phyloP scores from a whole-genome alignment of 53 echinoderm and acorn worm species.

The Paelopatides confundens region DNA sequence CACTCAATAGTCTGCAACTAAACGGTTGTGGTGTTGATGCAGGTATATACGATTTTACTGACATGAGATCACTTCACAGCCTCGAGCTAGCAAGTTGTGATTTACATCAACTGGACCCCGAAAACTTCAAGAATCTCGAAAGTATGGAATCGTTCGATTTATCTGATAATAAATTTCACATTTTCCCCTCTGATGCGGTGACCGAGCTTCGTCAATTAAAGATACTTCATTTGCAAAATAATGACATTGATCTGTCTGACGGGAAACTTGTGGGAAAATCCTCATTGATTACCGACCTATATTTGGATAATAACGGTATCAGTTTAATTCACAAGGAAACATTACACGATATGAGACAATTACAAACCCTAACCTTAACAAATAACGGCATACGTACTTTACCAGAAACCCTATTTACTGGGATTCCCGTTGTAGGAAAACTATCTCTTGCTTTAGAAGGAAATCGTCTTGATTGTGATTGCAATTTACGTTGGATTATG shows the following conservation, averaged over 20 bases:
- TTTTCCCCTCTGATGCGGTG: conserved; percentile 1
- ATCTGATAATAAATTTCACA: conserved; percentile 3
- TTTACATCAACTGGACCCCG: neutral
- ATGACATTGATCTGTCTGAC: neutral
- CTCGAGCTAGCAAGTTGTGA: neutral
- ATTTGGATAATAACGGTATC: conserved; percentile 6
- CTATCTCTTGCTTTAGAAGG: neutral
- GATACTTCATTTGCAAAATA: neutral
- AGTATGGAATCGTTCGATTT: neutral
- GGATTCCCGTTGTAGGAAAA: conserved; percentile 5
- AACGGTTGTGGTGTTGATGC: conserved; percentile 1
- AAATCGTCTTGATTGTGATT: conserved; percentile 31
- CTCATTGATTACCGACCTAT: neutral
- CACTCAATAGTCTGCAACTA: neutral
- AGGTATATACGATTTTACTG: neutral
- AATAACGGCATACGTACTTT: conserved; percentile 3
- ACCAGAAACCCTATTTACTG: conserved; percentile 23
- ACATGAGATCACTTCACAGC: neutral
- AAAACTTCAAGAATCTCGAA: neutral
- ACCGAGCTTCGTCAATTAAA: neutral
- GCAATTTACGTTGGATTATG: conserved; percentile 4
- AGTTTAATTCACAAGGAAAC: neutral
- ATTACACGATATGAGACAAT: conserved; percentile 31
- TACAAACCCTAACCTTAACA: neutral
- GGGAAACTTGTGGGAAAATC: neutral